Evolutionary conservation across 2,888 invertebrate genomes (phyloP), one percentile per base, ranked within the genome.

Genomic region (Epistrophe grossulariae): DNA sequence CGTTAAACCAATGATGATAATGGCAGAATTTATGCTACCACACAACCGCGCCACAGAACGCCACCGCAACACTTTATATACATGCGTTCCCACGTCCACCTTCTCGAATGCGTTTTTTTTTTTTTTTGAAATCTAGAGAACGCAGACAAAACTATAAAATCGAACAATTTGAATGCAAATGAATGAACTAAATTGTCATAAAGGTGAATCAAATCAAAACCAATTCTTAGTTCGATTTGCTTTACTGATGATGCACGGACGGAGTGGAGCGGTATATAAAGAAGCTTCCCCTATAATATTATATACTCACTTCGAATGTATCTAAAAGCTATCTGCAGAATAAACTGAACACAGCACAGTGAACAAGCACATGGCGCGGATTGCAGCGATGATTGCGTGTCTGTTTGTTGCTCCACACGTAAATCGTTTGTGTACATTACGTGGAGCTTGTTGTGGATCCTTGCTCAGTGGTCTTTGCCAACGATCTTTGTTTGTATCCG

Each of bases 171-270:
- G 17, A 40, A 87, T 83, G 87, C 79, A 83, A 87, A 87, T 87
- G 71, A 66, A 74, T 24, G 19, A 76, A 74, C 82, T 82, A 82
- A 87, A 87, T 79, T 72, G 79, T 87, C 83, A 76, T 83, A 79
- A 87, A 79, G 17, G 55, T 79, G 83, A 83, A 83, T 83, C 83
- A 83, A 83, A 79, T 78, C 83, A 68, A 83, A 82, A 72, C 48
- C 79, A 77, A 72, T 79, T 79, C 83, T 68, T 79, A 28, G 24
- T n/a, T 24, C 74, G 43, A 74, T 87, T 71, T 64, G 60, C 38
- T 55, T 5, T 24, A 6, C 1, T 52, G 15, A 45, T 31, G 43
- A 1, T 13, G 43, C 15, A 13, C 7, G 43, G n/a, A 5, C 1
- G n/a, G 5, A 0, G n/a, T 1, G 43, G 43, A 5, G 40, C 7